Evolutionary conservation across 2,888 invertebrate species (phyloP).

Genomic region (Strigamia crassipes): DNA sequence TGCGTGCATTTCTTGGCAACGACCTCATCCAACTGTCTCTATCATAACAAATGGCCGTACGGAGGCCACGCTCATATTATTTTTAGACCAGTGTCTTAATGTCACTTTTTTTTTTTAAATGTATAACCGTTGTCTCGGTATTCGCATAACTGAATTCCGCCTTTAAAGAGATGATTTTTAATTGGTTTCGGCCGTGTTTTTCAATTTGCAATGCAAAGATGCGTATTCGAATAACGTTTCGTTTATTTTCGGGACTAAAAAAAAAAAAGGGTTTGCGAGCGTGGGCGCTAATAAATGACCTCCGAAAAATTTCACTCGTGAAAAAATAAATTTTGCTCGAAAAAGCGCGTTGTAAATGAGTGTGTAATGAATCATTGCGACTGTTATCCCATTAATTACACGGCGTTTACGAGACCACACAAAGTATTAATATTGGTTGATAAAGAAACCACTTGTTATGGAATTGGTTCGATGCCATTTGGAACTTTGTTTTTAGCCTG

Average conservation of each 20-base stretch:
- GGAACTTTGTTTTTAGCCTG: background rate
- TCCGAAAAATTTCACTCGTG: background rate
- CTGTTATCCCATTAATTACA: background rate
- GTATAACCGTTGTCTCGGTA: background rate
- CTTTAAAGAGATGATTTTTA: background rate
- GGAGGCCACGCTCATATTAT: constrained; percentile 17
- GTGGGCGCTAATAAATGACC: background rate
- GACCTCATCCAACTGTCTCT: constrained; percentile 26
- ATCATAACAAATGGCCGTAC: constrained; percentile 12
- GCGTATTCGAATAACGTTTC: background rate
- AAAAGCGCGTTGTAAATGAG: background rate
- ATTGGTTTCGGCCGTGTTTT: background rate
- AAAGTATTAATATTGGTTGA: background rate
- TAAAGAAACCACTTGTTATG: constrained; percentile 1
- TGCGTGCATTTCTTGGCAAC: constrained; percentile 12
- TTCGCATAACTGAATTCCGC: background rate
- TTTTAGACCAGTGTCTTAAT: constrained; percentile 12
- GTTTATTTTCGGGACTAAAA: background rate
- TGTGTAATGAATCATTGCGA: background rate
- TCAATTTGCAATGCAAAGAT: background rate
- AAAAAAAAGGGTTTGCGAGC: background rate
- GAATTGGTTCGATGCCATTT: constrained; percentile 1
- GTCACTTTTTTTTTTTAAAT: background rate
- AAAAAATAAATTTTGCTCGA: background rate
- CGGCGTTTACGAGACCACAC: background rate